A percentile compares a stretch with the other conserved stretches of the same genome.
These are phyloP conservation scores for Pipistrellus pygmaeus DNA, from an alignment of 2,797 vertebrate species.

Conservation along the genomic window DNA sequence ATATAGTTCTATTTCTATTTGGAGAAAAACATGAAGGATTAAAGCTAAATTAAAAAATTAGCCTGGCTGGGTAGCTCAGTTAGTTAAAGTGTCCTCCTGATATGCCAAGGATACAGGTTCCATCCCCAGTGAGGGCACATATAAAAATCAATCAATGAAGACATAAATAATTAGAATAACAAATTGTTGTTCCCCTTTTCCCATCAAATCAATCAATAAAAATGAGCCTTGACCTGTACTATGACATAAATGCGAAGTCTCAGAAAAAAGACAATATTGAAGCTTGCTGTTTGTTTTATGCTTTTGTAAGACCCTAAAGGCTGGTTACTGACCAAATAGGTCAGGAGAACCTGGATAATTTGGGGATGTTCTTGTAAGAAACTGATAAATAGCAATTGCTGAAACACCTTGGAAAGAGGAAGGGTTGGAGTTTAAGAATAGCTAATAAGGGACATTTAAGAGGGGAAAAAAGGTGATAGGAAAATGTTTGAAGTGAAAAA, in stretches of 20 bases:
- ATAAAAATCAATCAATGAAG: neutral
- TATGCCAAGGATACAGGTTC: neutral
- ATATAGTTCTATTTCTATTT: neutral
- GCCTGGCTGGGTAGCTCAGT: neutral
- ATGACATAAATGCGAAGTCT: neutral
- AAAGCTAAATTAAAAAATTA: neutral
- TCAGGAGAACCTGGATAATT: neutral
- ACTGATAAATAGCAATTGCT: neutral
- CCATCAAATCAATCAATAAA: neutral
- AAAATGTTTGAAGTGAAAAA: slow-evolving; percentile 52
- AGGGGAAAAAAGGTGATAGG: neutral
- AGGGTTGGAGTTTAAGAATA: neutral
- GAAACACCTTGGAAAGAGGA: slow-evolving; percentile 38
- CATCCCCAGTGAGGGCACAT: neutral
- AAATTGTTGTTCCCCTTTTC: neutral
- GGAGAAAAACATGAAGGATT: neutral
- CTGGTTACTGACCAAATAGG: neutral
- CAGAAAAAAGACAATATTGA: neutral
- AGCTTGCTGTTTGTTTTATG: neutral
- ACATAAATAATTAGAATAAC: neutral
- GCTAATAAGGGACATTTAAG: neutral
- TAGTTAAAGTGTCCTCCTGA: neutral
- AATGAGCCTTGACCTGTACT: neutral
- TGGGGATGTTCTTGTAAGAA: neutral
- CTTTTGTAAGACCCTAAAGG: neutral